Conservation (phyloP, 2,113 vertebrate species). For the Chamaetylas fuelleborni region DNA sequence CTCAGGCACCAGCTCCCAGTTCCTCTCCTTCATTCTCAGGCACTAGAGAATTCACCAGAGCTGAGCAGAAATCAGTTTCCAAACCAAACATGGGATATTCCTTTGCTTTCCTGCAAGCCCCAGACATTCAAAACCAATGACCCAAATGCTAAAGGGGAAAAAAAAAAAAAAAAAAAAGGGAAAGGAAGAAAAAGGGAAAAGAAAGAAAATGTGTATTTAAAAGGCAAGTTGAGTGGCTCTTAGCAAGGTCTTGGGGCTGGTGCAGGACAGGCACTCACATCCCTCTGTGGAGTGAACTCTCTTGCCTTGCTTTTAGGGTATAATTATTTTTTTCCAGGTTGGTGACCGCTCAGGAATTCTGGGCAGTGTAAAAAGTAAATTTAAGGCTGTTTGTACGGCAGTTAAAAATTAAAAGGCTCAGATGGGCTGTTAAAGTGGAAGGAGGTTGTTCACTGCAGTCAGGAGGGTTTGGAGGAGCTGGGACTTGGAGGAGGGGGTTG, state of each 20-base stretch:
- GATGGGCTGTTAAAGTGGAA: not conserved
- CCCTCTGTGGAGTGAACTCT: not conserved
- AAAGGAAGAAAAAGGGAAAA: not conserved
- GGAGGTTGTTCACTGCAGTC: not conserved
- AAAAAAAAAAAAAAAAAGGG: accelerated
- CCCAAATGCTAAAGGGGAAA: not conserved
- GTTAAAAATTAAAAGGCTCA: constrained; percentile 42
- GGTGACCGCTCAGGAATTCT: constrained; percentile 17
- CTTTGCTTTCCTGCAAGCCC: not conserved
- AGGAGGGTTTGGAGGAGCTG: accelerated
- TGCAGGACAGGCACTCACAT: not conserved
- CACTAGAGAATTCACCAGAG: not conserved
- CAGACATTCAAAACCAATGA: not conserved
- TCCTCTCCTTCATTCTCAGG: not conserved
- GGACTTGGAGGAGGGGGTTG: not conserved
- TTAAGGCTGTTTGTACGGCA: not conserved
- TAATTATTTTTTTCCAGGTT: not conserved
- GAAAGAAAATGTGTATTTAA: not conserved
- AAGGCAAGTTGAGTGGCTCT: not conserved
- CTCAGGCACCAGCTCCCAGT: constrained; percentile 18
- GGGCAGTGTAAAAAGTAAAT: not conserved
- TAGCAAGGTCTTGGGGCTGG: not conserved
- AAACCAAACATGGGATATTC: not conserved
- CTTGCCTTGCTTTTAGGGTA: not conserved
- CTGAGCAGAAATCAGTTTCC: not conserved